Base-by-base conservation (phyloP, 2,888 invertebrate genomes). In the Lamproptera curius region DNA sequence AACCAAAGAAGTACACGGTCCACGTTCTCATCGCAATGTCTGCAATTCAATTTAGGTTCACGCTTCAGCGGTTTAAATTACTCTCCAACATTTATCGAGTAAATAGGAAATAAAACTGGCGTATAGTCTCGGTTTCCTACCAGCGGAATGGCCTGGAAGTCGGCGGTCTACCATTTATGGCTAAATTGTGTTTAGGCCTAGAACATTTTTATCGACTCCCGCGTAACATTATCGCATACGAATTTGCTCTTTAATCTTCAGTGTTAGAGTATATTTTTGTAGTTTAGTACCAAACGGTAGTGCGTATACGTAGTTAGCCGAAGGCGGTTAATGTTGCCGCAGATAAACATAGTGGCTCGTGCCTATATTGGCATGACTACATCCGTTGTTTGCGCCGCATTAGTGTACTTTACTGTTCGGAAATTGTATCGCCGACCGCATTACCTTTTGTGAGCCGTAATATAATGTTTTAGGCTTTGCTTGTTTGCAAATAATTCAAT, bases 101-200 rank as follows among this genome's bases (percentile, higher is more conserved):
- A n/a, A 5, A n/a, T n/a, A 28, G 28, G 9, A 42, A 28, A 28
- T 23, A 37, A 42, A 20, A 2, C 17, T 13, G 33, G 16, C 20
- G 15, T 41, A 14, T 15, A 14, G 61, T 62, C 67, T 70, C 56
- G 64, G 67, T 69, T 69, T 57, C 57, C 63, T 65, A 63, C 61
- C 71, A 70, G 70, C 68, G 65, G 73, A 76, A 75, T 66, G 57
- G 52, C 48, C 63, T 69, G 69, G 71, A 74, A 75, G 66, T 59
- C 47, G 54, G 59, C 57, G 55, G 56, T 57, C 53, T 47, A 46
- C 62, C 62, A 62, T 68, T 62, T 72, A 70, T 61, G 71, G 73
- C 58, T 63, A 59, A 65, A 62, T 59, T 46, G 51, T 60, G 61
- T 61, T 47, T 58, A 54, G 65, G 61, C 60, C 65, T 66, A 62